Percentiles rank a stretch among this genome's conserved stretches.
Conservation (phyloP, 1,140 invertebrate species). For the Drosophila pseudoananassae region DNA sequence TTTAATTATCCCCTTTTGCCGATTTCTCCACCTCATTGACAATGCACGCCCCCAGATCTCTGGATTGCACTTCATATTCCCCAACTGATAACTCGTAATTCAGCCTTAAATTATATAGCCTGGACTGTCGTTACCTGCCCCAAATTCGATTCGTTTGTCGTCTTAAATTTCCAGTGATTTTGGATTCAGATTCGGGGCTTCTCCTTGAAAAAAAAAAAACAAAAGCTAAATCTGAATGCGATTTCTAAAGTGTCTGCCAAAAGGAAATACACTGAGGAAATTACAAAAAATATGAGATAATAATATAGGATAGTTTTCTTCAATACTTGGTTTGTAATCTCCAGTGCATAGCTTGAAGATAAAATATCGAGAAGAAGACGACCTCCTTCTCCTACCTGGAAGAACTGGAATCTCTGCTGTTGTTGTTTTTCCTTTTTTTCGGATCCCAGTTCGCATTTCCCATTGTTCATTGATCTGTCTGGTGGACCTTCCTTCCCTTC, state of each 20-base stretch:
- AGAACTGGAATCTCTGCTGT: conserved; percentile 42
- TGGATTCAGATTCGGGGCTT: conserved; percentile 5
- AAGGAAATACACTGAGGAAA: conserved; percentile 12
- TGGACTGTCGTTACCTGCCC: conserved; percentile 34
- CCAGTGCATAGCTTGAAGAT: conserved; percentile 26
- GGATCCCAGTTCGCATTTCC: conserved; percentile 50
- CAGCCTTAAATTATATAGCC: conserved; percentile 43
- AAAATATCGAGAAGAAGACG: conserved; percentile 26
- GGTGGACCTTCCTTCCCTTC: conserved; percentile 30
- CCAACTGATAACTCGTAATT: conserved; percentile 28
- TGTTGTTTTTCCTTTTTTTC: conserved; percentile 26
- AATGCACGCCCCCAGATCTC: conserved; percentile 39
- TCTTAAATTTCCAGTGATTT: conserved; percentile 40
- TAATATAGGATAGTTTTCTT: too few species aligned
- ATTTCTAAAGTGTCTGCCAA: conserved; percentile 17
- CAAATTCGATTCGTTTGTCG: conserved; percentile 27
- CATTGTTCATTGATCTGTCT: conserved; percentile 55
- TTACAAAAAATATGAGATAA: neutral
- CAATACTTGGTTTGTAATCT: too few species aligned
- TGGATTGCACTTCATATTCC: conserved; percentile 15
- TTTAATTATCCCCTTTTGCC: conserved; percentile 34
- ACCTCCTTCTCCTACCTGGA: conserved; percentile 36
- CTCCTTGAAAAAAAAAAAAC: conserved; percentile 30
- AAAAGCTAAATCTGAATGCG: conserved; percentile 29
- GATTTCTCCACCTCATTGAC: conserved; percentile 47